Evolutionary conservation across 2,888 invertebrate species (phyloP).

Genomic region (Tenthredo amoena): DNA sequence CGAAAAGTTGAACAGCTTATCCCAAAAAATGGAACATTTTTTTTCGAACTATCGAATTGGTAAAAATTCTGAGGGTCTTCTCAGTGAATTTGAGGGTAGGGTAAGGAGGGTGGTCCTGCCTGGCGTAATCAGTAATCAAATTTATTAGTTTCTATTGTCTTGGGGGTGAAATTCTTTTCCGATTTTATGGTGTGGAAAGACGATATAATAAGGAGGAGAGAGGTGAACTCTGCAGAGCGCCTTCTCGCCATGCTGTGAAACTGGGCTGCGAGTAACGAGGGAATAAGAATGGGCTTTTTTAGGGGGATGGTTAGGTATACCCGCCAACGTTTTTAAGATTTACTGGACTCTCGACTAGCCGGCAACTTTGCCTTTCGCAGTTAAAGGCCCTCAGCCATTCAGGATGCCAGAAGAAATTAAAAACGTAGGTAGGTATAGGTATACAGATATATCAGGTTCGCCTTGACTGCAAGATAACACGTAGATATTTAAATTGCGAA

Average conservation of each 20-base stretch:
- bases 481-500: not conserved
- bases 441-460: too few relatives aligned
- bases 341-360: conserved; percentile 74
- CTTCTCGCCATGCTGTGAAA: conserved; percentile 56
- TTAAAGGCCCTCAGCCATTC: conserved; percentile 26
- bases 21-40: not conserved
- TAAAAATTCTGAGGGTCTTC: not conserved
- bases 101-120: not conserved
- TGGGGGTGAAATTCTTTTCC: conserved; percentile 76
- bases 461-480: too few relatives aligned
- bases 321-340: conserved; percentile 67
- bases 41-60: not conserved
- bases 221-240: conserved; percentile 63
- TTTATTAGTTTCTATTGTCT: conserved; percentile 79
- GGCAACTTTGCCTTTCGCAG: conserved; percentile 72
- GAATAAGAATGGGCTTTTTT: conserved; percentile 73
- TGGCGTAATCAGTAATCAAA: conserved; percentile 77
- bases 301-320: conserved; percentile 28
- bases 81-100: not conserved
- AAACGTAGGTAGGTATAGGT: conserved; percentile 56
- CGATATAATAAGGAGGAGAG: conserved; percentile 78
- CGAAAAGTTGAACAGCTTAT: not conserved
- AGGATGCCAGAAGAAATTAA: conserved; percentile 66
- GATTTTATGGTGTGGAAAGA: conserved; percentile 78
- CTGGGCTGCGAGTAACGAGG: conserved; percentile 75